phyloP scores from a whole-genome alignment of 2,797 vertebrate genomes.

The Melanotaenia boesemani region DNA sequence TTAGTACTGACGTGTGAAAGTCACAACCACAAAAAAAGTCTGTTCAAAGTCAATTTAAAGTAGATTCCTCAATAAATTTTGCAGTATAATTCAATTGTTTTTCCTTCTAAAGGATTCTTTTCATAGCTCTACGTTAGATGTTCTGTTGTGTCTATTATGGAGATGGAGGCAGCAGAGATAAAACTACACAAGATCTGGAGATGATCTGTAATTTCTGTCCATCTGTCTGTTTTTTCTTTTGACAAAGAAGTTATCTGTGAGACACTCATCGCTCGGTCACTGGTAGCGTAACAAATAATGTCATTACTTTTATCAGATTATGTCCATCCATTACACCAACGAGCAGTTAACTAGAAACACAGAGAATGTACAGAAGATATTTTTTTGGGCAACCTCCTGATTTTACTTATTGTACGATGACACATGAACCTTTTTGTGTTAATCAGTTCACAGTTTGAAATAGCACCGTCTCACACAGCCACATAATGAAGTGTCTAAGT shows the following conservation, averaged over 20 bases:
- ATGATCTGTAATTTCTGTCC: not conserved
- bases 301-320: constrained; percentile 18
- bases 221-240: not conserved
- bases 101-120: not conserved
- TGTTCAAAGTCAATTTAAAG: not conserved
- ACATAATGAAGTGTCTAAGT: too few species aligned
- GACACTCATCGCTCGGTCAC: constrained; percentile 9
- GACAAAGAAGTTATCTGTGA: not conserved
- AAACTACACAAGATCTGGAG: not conserved
- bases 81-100: too few species aligned
- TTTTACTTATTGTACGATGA: not conserved
- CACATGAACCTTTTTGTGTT: not conserved
- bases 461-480: too few species aligned
- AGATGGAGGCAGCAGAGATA: constrained; percentile 5
- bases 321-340: not conserved
- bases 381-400: not conserved
- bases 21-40: not conserved
- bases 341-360: not conserved
- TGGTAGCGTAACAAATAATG: constrained; percentile 15
- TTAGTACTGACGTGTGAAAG: constrained; percentile 14
- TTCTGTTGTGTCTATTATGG: not conserved
- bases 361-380: not conserved
- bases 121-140: not conserved
- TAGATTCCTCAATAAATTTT: not conserved
- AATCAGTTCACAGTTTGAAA: not conserved